A percentile compares a stretch with the other conserved stretches of the same genome.
Conservation (phyloP, 2,888 invertebrate species). For the Macropis europaea region DNA sequence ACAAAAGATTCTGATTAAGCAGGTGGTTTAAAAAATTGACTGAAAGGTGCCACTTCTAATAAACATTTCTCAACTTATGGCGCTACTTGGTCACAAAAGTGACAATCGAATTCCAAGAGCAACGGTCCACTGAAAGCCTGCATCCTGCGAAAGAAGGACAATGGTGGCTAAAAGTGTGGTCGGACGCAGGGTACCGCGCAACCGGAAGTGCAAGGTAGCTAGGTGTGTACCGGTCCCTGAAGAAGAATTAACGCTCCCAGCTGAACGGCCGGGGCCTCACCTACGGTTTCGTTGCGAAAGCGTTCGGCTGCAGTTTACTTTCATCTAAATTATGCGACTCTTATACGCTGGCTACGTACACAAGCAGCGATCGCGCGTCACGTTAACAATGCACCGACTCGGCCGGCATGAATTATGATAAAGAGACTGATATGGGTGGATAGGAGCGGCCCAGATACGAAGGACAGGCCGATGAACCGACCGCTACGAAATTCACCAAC, state of each 20-base stretch:
- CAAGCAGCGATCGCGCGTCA: constrained; percentile 36
- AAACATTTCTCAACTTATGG: no score
- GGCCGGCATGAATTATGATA: constrained; percentile 72
- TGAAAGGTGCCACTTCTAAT: no score
- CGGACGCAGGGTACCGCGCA: background rate
- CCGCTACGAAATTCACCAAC: constrained; percentile 40
- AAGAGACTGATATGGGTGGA: constrained; percentile 70
- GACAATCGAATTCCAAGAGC: no score
- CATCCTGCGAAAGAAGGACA: no score
- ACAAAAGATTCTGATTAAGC: no score
- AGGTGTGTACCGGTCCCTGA: background rate
- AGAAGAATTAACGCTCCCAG: constrained; percentile 28
- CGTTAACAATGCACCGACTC: constrained; percentile 64
- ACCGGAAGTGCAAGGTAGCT: constrained; percentile 23
- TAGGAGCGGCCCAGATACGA: constrained; percentile 73
- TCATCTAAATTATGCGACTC: constrained; percentile 68
- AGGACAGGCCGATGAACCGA: constrained; percentile 71
- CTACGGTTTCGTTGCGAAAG: constrained; percentile 59
- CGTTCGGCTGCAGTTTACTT: constrained; percentile 62
- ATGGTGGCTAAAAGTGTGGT: background rate
- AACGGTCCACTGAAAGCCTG: no score
- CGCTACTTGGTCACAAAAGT: no score
- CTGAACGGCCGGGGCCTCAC: constrained; percentile 34
- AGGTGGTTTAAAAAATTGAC: no score
- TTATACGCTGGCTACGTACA: constrained; percentile 24